phyloP scores from a whole-genome alignment of 2,113 vertebrate genomes.

The Corapipo altera region DNA sequence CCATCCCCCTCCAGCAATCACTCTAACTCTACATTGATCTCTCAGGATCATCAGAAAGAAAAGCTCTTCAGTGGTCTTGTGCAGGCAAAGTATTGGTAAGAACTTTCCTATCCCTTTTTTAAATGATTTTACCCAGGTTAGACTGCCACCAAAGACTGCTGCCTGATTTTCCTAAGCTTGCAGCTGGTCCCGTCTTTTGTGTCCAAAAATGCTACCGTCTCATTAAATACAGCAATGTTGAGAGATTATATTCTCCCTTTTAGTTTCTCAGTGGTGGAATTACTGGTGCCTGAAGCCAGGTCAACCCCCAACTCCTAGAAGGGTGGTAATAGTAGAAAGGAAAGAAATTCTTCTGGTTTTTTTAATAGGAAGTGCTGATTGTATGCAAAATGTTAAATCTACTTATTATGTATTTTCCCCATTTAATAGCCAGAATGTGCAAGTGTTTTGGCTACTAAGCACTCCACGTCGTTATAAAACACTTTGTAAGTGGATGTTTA shows the following conservation, averaged over 20 bases:
- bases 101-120: background rate
- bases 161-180: background rate
- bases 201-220: background rate
- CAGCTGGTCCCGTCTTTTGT: background rate
- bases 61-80: fast-evolving
- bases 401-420: background rate
- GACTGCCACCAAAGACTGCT: background rate
- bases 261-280: background rate
- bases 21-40: background rate
- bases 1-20: background rate
- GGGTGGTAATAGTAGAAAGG: background rate
- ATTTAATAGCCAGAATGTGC: background rate
- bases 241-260: background rate
- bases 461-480: background rate
- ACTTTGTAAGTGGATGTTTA: background rate
- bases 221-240: background rate
- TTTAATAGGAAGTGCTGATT: background rate
- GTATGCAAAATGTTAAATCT: background rate
- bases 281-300: background rate
- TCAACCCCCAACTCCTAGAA: background rate
- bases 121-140: background rate
- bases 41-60: background rate
- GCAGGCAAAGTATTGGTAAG: background rate
- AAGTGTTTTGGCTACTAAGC: background rate
- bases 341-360: background rate